Percentiles rank a stretch among this genome's conserved stretches.
These are phyloP conservation scores for Bubo bubo DNA, from an alignment of 2,113 vertebrate species.

Conservation along the genomic window DNA sequence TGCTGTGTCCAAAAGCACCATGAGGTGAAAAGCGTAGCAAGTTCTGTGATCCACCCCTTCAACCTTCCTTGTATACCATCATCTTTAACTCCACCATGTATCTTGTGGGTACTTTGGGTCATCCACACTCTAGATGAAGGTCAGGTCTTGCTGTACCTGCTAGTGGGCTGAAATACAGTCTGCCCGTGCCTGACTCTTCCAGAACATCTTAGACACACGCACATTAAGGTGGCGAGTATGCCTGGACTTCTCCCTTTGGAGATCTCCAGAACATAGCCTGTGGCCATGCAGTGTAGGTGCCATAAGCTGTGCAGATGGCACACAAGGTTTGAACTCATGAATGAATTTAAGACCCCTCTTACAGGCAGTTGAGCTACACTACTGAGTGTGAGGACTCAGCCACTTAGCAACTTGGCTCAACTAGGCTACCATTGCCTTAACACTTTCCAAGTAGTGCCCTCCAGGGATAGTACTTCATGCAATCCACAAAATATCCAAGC, in stretches of 20 bases:
- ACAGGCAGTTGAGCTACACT: neutral
- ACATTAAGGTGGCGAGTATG: fast-evolving
- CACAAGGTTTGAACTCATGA: neutral
- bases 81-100: neutral
- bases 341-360: neutral
- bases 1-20: neutral
- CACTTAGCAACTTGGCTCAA: neutral
- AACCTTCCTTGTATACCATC: neutral
- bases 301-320: neutral
- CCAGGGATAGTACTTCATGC: neutral
- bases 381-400: neutral
- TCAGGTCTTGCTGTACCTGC: neutral
- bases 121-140: neutral
- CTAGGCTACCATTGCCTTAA: neutral
- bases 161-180: neutral
- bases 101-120: neutral
- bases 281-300: fast-evolving
- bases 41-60: neutral
- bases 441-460: neutral
- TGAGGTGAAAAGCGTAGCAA: neutral
- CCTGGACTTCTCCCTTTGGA: neutral
- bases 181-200: neutral
- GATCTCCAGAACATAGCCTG: neutral
- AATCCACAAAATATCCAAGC: neutral
- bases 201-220: neutral